Base-by-base conservation (phyloP, 2,888 invertebrate species). In the Dendrolimus houi region DNA sequence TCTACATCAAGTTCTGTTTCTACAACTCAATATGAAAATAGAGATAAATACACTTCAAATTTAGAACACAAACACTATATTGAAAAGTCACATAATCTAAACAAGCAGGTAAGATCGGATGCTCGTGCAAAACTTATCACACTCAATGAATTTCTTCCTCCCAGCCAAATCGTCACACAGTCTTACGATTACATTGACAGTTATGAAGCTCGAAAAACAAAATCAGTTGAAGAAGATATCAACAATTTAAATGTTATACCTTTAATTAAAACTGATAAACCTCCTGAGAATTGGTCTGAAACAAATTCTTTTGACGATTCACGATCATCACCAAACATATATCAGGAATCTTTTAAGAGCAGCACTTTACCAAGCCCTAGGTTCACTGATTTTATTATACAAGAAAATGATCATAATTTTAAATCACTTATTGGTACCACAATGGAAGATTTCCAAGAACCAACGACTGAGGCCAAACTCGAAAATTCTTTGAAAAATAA, bases 401-500 rank as follows among this genome's bases (percentile, higher is more conserved):
- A 69, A 58, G 69, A 75, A 55, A 29, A 29, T 29, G 74, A 73
- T 56, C 69, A 69, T 47, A 64, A 74, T 52, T 81, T 83, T 47
- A 75, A 69, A 62, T 79, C 81, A 55, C 62, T 75, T 53, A 60
- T 66, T 47, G 65, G 62, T 54, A 62, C 58, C 56, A 64, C 61
- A 54, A 65, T 63, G 58, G 65, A 69, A 65, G 60, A 64, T 47
- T 59, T 64, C 9, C 58, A 57, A 41, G 59, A 63, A 58, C 67
- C 68, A 9, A 73, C 75, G n/a, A 72, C 75, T 12, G 75, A 76
- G 63, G 59, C 59, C 14, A 71, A 57, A 40, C 64, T 77, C 14
- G 72, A 78, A 66, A 73, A 81, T 29, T 70, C 78, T 14, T 66
- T 90, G 41, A 70, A 74, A 62, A 76, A 80, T 2, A 90, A 90